Conservation (phyloP, 2,113 vertebrate species). For the Formicarius rufipectus region DNA sequence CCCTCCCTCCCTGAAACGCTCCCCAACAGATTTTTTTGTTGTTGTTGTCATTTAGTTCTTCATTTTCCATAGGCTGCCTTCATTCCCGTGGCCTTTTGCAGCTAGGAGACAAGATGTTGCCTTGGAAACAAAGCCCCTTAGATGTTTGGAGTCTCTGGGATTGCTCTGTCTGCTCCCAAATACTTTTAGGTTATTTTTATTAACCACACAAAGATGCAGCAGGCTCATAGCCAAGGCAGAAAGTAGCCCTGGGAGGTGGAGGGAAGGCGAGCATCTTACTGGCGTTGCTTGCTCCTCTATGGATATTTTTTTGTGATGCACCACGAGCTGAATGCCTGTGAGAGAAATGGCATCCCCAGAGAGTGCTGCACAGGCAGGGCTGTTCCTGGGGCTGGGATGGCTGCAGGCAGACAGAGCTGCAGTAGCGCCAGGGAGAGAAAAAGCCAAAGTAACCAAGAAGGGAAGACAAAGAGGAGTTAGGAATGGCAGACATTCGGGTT, state of each 20-base stretch:
- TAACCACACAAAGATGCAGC: constrained; percentile 54
- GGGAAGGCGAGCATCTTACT: not conserved
- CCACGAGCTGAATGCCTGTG: not conserved
- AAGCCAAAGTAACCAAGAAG: not conserved
- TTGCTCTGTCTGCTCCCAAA: constrained; percentile 42
- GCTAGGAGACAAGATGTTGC: constrained; percentile 78
- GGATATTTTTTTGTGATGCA: not conserved
- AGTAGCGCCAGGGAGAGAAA: not conserved
- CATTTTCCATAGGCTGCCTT: constrained; percentile 77
- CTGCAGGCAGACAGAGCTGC: not conserved
- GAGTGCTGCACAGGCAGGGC: not conserved
- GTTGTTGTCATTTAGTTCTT: constrained; percentile 57
- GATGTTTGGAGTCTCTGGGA: constrained; percentile 67
- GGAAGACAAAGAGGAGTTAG: not conserved
- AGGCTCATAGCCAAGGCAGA: constrained; percentile 10
- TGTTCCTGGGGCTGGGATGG: not conserved
- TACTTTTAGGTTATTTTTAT: constrained; percentile 56
- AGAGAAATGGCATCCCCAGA: not conserved
- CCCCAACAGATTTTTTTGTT: constrained; percentile 44
- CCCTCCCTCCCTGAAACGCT: not conserved
- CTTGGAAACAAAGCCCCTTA: constrained; percentile 77
- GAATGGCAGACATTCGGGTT: not conserved
- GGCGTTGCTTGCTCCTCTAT: not conserved
- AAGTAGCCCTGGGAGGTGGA: constrained; percentile 17
- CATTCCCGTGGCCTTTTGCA: constrained; percentile 66